These are phyloP conservation scores for Nowickia ferox DNA, from an alignment of 2,888 invertebrate species.

Conservation along the genomic window DNA sequence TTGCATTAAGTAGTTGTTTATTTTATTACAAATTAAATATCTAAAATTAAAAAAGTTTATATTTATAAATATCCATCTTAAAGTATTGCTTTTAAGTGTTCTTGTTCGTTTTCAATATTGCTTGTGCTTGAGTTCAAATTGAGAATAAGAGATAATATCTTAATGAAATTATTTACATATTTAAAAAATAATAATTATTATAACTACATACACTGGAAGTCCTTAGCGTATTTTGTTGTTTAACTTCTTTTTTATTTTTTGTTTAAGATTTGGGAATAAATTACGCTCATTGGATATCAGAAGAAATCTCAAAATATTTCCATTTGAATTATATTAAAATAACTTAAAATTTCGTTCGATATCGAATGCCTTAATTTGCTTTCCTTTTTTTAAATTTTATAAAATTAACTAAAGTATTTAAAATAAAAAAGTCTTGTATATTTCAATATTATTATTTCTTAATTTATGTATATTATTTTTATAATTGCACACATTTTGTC, in stretches of 20 bases:
- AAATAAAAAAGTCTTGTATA: conserved; percentile 60
- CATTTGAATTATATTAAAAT: no score
- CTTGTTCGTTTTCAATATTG: conserved; percentile 48
- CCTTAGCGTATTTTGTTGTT: conserved; percentile 69
- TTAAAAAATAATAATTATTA: conserved; percentile 1
- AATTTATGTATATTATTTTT: conserved; percentile 48
- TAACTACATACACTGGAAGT: conserved; percentile 67
- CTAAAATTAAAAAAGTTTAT: conserved; percentile 36
- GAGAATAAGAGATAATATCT: conserved; percentile 6
- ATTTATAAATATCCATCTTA: conserved; percentile 49
- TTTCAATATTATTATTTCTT: conserved; percentile 22
- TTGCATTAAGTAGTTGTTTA: conserved; percentile 67
- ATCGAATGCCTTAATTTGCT: no score
- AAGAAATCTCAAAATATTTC: background rate
- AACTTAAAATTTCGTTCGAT: no score
- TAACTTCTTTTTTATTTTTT: conserved; percentile 25
- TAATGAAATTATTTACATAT: background rate
- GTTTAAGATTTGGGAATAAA: conserved; percentile 20
- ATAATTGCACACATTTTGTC: conserved; percentile 73
- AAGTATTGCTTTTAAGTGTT: conserved; percentile 62
- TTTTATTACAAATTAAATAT: conserved; percentile 52
- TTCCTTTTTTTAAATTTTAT: conserved; percentile 10
- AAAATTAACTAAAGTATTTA: conserved; percentile 52
- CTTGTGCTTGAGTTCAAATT: conserved; percentile 63
- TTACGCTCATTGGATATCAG: background rate